Evolutionary conservation across 2,888 invertebrate species (phyloP), one percentile per base, ranked within the genome.

Genomic region (Aspidiotus destructor): DNA sequence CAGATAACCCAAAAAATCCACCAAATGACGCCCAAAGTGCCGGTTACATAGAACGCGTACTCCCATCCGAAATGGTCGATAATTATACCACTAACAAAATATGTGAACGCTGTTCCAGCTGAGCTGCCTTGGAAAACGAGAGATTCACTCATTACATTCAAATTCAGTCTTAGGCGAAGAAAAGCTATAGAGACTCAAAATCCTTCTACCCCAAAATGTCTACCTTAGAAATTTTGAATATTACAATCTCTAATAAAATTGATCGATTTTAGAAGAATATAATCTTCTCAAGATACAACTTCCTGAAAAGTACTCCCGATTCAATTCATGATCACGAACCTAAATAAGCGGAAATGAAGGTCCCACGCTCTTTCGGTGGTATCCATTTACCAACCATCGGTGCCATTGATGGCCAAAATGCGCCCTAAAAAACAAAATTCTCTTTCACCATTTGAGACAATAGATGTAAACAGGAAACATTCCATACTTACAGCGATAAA

Each of bases 311-410:
- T 3, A 28, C 28, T 28, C 28, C 28, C 28, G 28, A 28, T 28
- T 28, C 5, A 28, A 28, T 28, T 28, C 5, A 16, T 13, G 41
- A 40, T 41, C 13, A 71, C 74, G 76, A 75, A 76, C 84, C 84
- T 72, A 84, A 75, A 73, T 84, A 84, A 55, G 85, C 81, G 42
- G 84, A 84, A 5, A 86, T 82, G 72, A 85, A 85, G 77, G 84
- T 85, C 74, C 88, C 86, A 68, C 89, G 81, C 75, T 92, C 91
- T 72, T 86, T 81, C 0, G 87, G 86, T 13, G 90, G 90, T 64
- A 90, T 88, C 91, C 91, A 91, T 73, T 84, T 83, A 0, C 88
- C 87, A 71, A 88, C 86, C 80, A 91, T 81, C 40, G 85, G 80
- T 76, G 89, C 87, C 86, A 89, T 87, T 3, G 87, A 83, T 2